Percentiles rank a stretch among this genome's conserved stretches.
Conservation (phyloP, 2,888 invertebrate genomes). For the Sycophila texana region DNA sequence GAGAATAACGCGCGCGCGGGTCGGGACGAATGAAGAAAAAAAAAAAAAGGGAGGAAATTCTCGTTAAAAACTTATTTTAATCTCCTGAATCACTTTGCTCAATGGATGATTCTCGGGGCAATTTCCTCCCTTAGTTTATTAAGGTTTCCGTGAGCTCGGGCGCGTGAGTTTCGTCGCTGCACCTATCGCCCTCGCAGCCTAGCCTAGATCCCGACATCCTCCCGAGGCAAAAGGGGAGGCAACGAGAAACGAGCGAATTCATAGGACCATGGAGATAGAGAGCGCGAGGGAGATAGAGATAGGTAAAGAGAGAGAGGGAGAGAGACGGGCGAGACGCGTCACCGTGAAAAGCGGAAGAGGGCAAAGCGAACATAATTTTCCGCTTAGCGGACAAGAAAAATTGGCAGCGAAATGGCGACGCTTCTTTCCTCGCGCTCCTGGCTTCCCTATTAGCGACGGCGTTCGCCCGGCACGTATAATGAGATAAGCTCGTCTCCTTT, state of each 20-base stretch:
- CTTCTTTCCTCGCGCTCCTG: conserved; percentile 26
- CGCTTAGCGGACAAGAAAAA: conserved; percentile 64
- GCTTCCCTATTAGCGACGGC: conserved; percentile 33
- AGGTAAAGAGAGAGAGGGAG: neutral
- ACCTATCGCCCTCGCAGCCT: neutral
- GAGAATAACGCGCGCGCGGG: neutral
- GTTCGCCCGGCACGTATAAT: conserved; percentile 42
- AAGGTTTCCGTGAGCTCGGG: conserved; percentile 1
- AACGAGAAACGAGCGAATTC: neutral
- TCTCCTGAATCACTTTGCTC: conserved; percentile 28
- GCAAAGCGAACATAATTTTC: conserved; percentile 62
- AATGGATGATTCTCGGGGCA: conserved; percentile 32
- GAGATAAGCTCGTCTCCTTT: conserved; percentile 46
- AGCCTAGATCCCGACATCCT: neutral
- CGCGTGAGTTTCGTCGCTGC: conserved; percentile 6
- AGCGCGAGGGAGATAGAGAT: neutral
- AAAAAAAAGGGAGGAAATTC: neutral
- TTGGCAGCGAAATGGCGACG: conserved; percentile 59
- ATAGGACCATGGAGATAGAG: neutral
- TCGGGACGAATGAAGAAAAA: neutral
- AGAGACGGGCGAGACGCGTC: neutral
- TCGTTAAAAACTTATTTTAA: conserved; percentile 37
- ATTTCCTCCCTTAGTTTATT: conserved; percentile 24
- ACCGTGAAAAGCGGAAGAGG: neutral
- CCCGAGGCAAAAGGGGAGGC: neutral